Conservation (phyloP, 2,888 invertebrate genomes). For the Drosophila meridiana region DNA sequence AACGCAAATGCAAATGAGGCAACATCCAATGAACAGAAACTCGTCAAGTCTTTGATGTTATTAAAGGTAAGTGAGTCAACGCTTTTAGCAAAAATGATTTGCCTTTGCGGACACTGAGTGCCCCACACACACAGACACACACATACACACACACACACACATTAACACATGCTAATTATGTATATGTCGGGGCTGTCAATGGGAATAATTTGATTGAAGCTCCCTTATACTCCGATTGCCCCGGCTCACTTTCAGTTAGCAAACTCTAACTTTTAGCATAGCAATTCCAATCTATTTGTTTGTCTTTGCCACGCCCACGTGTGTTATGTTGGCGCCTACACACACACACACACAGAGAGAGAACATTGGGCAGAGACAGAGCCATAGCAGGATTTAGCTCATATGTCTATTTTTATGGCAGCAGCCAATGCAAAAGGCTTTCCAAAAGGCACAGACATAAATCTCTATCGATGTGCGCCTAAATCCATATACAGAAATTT, state of each 20-base stretch:
- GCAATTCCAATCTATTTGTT: slow-evolving; percentile 49
- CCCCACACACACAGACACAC: background rate
- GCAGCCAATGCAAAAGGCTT: slow-evolving; percentile 43
- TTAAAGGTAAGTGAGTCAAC: slow-evolving; percentile 56
- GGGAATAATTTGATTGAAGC: slow-evolving; percentile 30
- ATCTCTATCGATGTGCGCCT: slow-evolving; percentile 74
- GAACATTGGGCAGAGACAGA: background rate
- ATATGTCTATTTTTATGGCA: slow-evolving; percentile 64
- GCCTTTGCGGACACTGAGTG: slow-evolving; percentile 3
- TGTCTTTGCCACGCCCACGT: slow-evolving; percentile 32
- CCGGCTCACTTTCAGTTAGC: slow-evolving; percentile 26
- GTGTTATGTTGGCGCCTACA: slow-evolving; percentile 7
- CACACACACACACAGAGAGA: slow-evolving; percentile 16
- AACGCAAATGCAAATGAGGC: slow-evolving; percentile 62
- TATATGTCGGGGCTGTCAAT: background rate
- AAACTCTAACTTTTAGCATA: slow-evolving; percentile 29
- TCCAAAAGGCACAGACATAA: slow-evolving; percentile 56
- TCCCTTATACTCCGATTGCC: background rate
- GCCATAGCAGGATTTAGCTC: slow-evolving; percentile 35
- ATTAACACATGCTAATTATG: background rate
- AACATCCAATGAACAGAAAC: slow-evolving; percentile 37
- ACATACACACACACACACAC: background rate
- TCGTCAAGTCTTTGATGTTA: slow-evolving; percentile 55
- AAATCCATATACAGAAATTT: slow-evolving; percentile 69
- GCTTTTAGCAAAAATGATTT: slow-evolving; percentile 28